Base-by-base conservation (phyloP, 2,113 vertebrate species). In the Festucalex cinctus region DNA sequence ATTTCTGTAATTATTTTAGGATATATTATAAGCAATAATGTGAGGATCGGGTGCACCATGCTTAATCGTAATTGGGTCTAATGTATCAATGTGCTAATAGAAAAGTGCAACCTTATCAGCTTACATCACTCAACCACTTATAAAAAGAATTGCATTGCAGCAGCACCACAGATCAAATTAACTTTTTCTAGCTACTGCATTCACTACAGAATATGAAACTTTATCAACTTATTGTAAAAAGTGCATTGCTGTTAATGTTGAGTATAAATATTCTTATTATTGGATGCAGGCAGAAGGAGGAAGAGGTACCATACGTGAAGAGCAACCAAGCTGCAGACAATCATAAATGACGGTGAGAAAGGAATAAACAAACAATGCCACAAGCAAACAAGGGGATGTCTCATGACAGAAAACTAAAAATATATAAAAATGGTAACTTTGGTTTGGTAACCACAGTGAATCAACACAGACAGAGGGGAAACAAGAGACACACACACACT, bases 211-310 rank as follows among this genome's bases (percentile, higher is more conserved):
- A 51, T 51, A 9, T 22, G n/a, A n/a, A 51, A 51, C 20, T 51
- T 51, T 51, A 9, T 51, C 9, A 20, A 0, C 6, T 22, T n/a
- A 51, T n/a, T 51, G 48, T 51, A 51, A 51, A 28, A 13, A 6
- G 16, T 57, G 28, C 39, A 1, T 9, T 20, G 16, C 8, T 32
- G 44, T 32, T n/a, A 49, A 59, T 28, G 28, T n/a, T 56, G 7
- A 19, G 26, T 28, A 2, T 56, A 28, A 14, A 62, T 24, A 51
- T 68, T 17, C 63, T 39, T 68, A 19, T 74, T 36, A 41, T 16
- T 32, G 2, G 0, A 65, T 43, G 63, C 77, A 90, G 89, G 60
- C 81, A 87, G 66, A 85, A 65, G 51, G 73, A 88, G 43, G 71
- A 59, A 46, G 85, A 87, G 0, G 62, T 66, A 69, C 81, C 85